Conservation (phyloP, 1,140 invertebrate genomes). For the Lordiphosa stackelbergi region DNA sequence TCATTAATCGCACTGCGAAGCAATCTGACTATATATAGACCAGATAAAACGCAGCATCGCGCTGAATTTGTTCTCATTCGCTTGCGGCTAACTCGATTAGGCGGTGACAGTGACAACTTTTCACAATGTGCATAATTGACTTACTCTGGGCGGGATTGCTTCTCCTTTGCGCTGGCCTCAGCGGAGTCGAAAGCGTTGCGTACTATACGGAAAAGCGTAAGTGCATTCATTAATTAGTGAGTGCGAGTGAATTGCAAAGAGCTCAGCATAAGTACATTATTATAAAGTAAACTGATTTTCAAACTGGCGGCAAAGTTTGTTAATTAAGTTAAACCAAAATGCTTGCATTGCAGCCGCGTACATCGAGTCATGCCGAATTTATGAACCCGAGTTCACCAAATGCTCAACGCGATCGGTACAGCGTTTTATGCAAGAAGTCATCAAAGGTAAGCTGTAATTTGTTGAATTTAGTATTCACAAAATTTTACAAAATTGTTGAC, state of each 20-base stretch:
- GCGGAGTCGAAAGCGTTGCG: slow-evolving; percentile 71
- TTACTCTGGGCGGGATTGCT: slow-evolving; percentile 54
- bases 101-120: slow-evolving; percentile 18
- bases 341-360: slow-evolving; percentile 79
- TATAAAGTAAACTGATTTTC: slow-evolving; percentile 11
- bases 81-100: slow-evolving; percentile 47
- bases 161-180: slow-evolving; percentile 81
- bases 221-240: slow-evolving; percentile 33
- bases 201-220: slow-evolving; percentile 64
- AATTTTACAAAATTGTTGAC: not conserved
- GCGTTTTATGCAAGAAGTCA: slow-evolving; percentile 79
- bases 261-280: slow-evolving; percentile 14
- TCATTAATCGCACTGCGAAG: slow-evolving; percentile 23
- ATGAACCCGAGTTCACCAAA: slow-evolving; percentile 80
- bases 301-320: slow-evolving; percentile 7
- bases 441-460: slow-evolving; percentile 69
- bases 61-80: slow-evolving; percentile 46
- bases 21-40: slow-evolving; percentile 29
- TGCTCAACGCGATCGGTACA: slow-evolving; percentile 81
- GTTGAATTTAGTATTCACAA: not conserved
- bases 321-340: slow-evolving; percentile 6
- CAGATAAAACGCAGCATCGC: slow-evolving; percentile 44
- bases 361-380: slow-evolving; percentile 81
- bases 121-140: slow-evolving; percentile 37
- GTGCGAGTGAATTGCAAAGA: not conserved